Percentiles rank a stretch among this genome's conserved stretches.
These are phyloP conservation scores for Euwallacea similis DNA, from an alignment of 1,140 invertebrate species.

Conservation along the genomic window DNA sequence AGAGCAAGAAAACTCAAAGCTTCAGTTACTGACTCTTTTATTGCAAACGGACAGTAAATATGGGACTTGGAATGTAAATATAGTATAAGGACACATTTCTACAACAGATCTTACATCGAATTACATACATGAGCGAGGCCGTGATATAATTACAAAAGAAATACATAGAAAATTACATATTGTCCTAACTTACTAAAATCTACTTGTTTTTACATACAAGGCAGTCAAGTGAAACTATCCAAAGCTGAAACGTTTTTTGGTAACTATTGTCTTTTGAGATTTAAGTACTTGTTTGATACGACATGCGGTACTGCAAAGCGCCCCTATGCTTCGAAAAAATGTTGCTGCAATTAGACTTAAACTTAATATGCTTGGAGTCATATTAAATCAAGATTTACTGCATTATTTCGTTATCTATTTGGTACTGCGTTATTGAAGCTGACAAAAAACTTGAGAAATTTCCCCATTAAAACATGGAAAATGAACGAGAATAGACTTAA, in stretches of 20 bases:
- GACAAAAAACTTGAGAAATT: too few relatives aligned
- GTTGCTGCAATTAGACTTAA: not conserved
- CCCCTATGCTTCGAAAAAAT: too few relatives aligned
- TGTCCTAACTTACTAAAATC: not conserved
- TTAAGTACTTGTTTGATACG: too few relatives aligned
- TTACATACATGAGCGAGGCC: slow-evolving; percentile 36
- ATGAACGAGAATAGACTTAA: not conserved
- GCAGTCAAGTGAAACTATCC: not conserved
- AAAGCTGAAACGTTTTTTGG: not conserved
- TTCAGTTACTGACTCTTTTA: slow-evolving; percentile 32
- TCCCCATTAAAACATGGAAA: slow-evolving; percentile 38
- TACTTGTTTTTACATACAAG: not conserved
- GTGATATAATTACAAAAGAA: slow-evolving; percentile 32
- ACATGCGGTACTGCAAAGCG: too few relatives aligned
- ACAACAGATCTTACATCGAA: slow-evolving; percentile 37
- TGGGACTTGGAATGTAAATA: slow-evolving; percentile 36
- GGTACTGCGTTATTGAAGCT: too few relatives aligned
- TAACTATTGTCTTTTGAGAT: not conserved
- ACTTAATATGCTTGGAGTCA: slow-evolving; percentile 14
- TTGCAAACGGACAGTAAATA: slow-evolving; percentile 36
- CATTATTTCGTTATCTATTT: not conserved
- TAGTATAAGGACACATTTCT: slow-evolving; percentile 35
- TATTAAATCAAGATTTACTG: slow-evolving; percentile 15
- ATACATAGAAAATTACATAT: slow-evolving; percentile 19
- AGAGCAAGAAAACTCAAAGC: not conserved